These are phyloP conservation scores for Diabrotica virgifera DNA, from an alignment of 1,140 invertebrate species.

Conservation along the genomic window DNA sequence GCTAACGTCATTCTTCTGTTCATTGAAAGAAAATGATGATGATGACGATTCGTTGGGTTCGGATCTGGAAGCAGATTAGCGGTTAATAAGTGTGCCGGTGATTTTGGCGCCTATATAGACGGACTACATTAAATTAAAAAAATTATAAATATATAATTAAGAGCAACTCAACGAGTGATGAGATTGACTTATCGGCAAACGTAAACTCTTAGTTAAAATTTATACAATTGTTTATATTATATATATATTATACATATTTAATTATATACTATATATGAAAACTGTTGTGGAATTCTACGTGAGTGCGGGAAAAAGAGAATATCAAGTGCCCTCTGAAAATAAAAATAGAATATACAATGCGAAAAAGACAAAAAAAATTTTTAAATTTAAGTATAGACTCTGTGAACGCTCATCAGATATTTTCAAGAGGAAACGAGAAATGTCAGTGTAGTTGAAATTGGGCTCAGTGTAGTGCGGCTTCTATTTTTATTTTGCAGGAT, in stretches of 20 bases:
- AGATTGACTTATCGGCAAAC: constrained; percentile 28
- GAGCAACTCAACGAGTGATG: constrained; percentile 11
- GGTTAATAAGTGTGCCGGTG: constrained; percentile 28
- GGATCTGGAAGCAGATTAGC: constrained; percentile 40
- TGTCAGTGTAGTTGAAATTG: neutral
- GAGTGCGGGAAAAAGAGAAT: constrained; percentile 5
- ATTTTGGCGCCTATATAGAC: constrained; percentile 29
- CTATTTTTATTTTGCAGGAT: neutral
- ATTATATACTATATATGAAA: constrained; percentile 19
- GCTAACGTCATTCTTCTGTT: constrained; percentile 57
- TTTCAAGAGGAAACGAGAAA: constrained; percentile 2
- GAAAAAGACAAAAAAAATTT: neutral
- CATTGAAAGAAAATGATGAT: constrained; percentile 43
- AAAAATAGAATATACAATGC: constrained; percentile 4
- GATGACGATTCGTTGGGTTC: constrained; percentile 33
- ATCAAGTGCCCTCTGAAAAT: constrained; percentile 8
- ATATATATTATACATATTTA: constrained; percentile 31
- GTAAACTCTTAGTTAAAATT: constrained; percentile 34
- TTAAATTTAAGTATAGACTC: constrained; percentile 10
- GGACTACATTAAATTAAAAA: constrained; percentile 32
- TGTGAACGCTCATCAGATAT: constrained; percentile 7
- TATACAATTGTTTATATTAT: constrained; percentile 43
- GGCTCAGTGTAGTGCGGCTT: neutral
- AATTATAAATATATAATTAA: neutral
- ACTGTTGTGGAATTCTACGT: constrained; percentile 12